Evolutionary conservation across 2,113 vertebrate species (phyloP).

Genomic region (Pangasianodon hypophthalmus): DNA sequence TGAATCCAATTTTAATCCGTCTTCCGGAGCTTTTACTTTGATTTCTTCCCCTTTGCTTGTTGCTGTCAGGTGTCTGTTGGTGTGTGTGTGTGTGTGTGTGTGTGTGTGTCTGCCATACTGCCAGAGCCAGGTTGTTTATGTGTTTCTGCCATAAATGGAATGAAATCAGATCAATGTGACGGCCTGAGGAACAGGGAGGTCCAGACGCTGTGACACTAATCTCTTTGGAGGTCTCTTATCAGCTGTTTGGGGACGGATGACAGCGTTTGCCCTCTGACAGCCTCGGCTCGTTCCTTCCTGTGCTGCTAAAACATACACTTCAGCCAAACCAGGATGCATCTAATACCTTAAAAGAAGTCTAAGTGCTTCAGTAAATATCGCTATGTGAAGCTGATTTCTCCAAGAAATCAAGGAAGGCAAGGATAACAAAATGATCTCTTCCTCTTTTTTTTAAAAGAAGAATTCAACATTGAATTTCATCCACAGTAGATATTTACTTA

Average conservation of each 20-base stretch:
- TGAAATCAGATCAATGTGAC: conserved; percentile 44
- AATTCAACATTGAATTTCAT: not conserved
- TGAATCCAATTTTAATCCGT: conserved; percentile 66
- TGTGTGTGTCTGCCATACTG: not conserved
- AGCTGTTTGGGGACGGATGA: conserved; percentile 24
- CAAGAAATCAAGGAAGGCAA: not conserved
- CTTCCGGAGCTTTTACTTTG: conserved; percentile 59
- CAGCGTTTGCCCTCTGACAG: conserved; percentile 46
- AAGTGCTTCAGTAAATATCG: not conserved
- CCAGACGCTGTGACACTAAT: conserved; percentile 45
- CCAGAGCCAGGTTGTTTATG: conserved; percentile 28
- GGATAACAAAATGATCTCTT: not conserved
- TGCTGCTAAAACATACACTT: conserved; percentile 25
- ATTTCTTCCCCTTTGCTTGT: conserved; percentile 50
- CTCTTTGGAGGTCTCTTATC: conserved; percentile 47
- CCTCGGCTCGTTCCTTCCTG: conserved; percentile 18
- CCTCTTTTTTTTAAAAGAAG: not conserved
- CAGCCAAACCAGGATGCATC: conserved; percentile 4
- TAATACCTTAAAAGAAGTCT: not conserved
- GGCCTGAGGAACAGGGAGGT: conserved; percentile 39
- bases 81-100: not conserved
- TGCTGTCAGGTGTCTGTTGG: conserved; percentile 38
- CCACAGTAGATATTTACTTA: not conserved
- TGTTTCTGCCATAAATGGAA: conserved; percentile 25
- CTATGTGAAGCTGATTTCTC: not conserved